Conservation (phyloP, 2,113 vertebrate species). For the Siphamia tubifer region DNA sequence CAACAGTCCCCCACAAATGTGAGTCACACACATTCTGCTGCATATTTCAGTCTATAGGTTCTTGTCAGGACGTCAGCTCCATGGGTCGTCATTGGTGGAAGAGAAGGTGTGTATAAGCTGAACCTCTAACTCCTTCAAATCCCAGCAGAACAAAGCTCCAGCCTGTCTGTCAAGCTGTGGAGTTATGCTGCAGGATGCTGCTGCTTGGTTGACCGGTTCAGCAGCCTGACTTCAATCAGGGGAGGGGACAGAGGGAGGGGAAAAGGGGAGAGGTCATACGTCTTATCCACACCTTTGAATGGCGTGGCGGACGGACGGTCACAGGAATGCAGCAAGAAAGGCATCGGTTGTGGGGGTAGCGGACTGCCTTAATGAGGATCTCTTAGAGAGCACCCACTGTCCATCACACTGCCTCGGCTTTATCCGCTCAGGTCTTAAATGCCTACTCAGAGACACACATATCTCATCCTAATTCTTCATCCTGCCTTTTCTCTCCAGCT, state of each 20-base stretch:
- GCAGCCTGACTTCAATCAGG: slow-evolving; percentile 65
- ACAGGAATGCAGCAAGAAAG: slow-evolving; percentile 66
- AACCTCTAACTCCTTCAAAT: slow-evolving; percentile 62
- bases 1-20: too few species aligned
- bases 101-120: slow-evolving; percentile 58
- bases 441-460: slow-evolving; percentile 41
- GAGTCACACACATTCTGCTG: too few species aligned
- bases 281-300: slow-evolving; percentile 80
- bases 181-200: slow-evolving; percentile 63
- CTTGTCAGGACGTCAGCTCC: slow-evolving; percentile 34
- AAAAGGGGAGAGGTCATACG: slow-evolving; percentile 68
- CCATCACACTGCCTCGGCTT: slow-evolving; percentile 67
- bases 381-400: slow-evolving; percentile 49
- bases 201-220: slow-evolving; percentile 66
- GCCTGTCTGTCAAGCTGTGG: slow-evolving; percentile 69
- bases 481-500: slow-evolving; percentile 16
- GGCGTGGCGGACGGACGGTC: slow-evolving; percentile 64
- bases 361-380: slow-evolving; percentile 73
- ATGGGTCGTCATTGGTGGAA: slow-evolving; percentile 35
- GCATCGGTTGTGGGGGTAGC: slow-evolving; percentile 25
- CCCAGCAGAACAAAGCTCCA: slow-evolving; percentile 57
- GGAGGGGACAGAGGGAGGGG: slow-evolving; percentile 43
- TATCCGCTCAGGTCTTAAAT: slow-evolving; percentile 58
- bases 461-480: slow-evolving; percentile 24
- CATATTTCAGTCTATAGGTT: not conserved